Base-by-base conservation (phyloP, 2,888 invertebrate species). In the Hipparchia semele region DNA sequence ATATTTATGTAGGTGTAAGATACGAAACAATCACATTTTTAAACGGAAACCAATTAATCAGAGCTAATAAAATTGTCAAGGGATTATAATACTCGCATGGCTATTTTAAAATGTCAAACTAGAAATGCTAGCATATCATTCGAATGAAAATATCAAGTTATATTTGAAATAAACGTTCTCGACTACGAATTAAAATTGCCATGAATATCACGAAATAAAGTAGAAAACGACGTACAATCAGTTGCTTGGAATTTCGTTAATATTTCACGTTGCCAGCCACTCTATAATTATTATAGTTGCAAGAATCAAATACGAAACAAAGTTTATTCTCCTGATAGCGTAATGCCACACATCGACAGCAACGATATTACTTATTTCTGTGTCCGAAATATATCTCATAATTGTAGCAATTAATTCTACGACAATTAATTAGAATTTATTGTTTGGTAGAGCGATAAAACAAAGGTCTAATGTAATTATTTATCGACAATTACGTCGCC, bases 371-470 rank as follows among this genome's bases (percentile, higher is more conserved):
- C 71, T 75, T 62, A 65, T 68, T 53, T 62, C 56, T 56, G 33
- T 62, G 51, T 72, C 58, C 51, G 54, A 61, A 67, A 72, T 73
- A 66, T 68, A 49, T 39, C 51, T 70, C 70, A 69, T 77, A 75
- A 72, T 73, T 72, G 72, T 58, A 66, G 70, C 73, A 68, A 73
- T 73, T 74, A 74, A 71, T 75, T 68, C 70, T 69, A 69, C 54
- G 53, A 39, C 69, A 62, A 54, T 64, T 64, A 68, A 59, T 68
- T n/a, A 65, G 60, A 70, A 71, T 70, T 61, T 68, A 72, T 65
- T 33, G 60, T 72, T 61, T 65, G 61, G 54, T 65, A 49, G 61
- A 53, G 45, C 65, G 71, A 73, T 75, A 74, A 70, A 73, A 74
- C 69, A 73, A 73, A 76, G 74, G 75, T 76, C 62, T 61, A 70